phyloP scores from a whole-genome alignment of 2,797 vertebrate genomes.

The Myotis daubentonii region DNA sequence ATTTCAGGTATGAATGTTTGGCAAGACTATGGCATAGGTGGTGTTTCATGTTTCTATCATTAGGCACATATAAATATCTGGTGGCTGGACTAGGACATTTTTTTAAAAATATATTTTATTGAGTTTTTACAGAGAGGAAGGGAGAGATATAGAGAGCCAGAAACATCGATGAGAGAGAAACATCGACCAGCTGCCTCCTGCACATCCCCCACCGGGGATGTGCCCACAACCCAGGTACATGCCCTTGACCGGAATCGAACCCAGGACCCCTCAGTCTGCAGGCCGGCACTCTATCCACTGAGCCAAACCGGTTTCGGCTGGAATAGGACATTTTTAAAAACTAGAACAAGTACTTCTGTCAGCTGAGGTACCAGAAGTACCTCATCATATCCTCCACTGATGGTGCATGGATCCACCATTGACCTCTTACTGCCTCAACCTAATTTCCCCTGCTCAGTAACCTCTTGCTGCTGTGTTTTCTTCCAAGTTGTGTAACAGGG shows the following conservation, averaged over 20 bases:
- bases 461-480: neutral
- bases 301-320: neutral
- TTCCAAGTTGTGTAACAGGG: neutral
- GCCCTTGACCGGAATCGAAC: too few species aligned
- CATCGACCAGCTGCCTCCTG: too few species aligned
- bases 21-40: neutral
- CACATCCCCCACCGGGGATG: too few species aligned
- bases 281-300: too few species aligned
- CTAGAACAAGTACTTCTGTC: neutral
- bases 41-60: neutral
- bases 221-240: too few species aligned
- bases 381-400: neutral
- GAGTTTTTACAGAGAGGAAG: too few species aligned
- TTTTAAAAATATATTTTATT: neutral
- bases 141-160: too few species aligned
- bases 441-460: neutral
- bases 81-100: neutral
- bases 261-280: too few species aligned
- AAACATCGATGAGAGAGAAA: too few species aligned
- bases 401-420: fast-evolving
- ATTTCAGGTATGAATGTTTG: neutral
- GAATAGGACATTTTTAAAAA: neutral
- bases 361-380: neutral
- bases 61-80: neutral
- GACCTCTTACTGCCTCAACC: neutral